Conservation (phyloP, 2,888 invertebrate genomes). For the Caenorhabditis sp. region DNA sequence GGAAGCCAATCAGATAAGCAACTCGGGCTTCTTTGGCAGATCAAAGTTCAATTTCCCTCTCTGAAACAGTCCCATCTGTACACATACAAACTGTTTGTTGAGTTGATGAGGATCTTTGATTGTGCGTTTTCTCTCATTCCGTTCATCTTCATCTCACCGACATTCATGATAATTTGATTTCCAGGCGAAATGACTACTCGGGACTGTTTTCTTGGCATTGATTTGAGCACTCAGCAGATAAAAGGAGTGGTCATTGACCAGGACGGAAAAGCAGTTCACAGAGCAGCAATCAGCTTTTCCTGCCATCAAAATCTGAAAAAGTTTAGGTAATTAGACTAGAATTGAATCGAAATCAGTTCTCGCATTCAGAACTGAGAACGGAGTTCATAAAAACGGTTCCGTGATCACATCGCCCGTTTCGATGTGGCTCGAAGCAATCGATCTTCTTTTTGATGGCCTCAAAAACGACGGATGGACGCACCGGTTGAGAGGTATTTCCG, state of each 20-base stretch:
- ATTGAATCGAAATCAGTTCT: not conserved
- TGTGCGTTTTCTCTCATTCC: not conserved
- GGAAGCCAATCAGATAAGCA: constrained; percentile 3
- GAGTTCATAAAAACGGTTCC: constrained; percentile 62
- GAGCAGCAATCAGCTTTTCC: constrained; percentile 89
- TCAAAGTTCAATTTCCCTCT: constrained; percentile 21
- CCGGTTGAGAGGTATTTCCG: constrained; percentile 89
- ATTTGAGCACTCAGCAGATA: constrained; percentile 69
- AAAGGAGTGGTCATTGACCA: constrained; percentile 44
- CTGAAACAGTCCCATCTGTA: constrained; percentile 3
- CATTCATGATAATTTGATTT: too few relatives aligned
- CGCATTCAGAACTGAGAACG: constrained; percentile 28
- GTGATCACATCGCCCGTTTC: constrained; percentile 84
- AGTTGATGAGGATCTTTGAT: constrained; percentile 16
- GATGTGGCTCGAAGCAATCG: constrained; percentile 96
- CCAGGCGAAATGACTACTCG: not conserved
- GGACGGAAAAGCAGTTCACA: constrained; percentile 83
- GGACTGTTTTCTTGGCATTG: constrained; percentile 61
- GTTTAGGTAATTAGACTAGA: constrained; percentile 85
- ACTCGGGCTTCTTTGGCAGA: not conserved
- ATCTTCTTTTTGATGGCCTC: constrained; percentile 88
- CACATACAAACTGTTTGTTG: constrained; percentile 24
- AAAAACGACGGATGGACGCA: constrained; percentile 88
- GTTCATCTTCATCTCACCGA: not conserved
- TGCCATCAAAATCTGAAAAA: constrained; percentile 30